These are phyloP conservation scores for Papilio machaon DNA, from an alignment of 1,140 invertebrate species.

Conservation along the genomic window DNA sequence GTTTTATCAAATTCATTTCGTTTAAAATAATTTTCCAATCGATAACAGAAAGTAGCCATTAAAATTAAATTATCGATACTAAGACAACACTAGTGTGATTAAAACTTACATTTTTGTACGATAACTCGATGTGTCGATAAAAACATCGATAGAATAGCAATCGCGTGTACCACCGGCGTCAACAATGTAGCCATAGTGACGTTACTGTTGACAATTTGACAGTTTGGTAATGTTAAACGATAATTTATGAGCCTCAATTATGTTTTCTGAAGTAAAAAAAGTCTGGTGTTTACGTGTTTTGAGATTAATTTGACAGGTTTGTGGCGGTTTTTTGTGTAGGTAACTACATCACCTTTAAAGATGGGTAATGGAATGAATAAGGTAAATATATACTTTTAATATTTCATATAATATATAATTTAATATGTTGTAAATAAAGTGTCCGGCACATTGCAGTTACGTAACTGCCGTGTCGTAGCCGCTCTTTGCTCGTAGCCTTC, in stretches of 20 bases:
- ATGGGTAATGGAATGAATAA: constrained; percentile 92
- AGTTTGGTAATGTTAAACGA: constrained; percentile 42
- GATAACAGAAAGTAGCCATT: constrained; percentile 63
- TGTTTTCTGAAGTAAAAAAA: constrained; percentile 17
- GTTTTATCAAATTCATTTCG: constrained; percentile 2
- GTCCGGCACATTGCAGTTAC: constrained; percentile 53
- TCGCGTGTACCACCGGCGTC: constrained; percentile 68
- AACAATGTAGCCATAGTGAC: constrained; percentile 81
- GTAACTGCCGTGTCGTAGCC: constrained; percentile 64
- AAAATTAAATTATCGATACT: constrained; percentile 47
- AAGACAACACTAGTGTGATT: constrained; percentile 35
- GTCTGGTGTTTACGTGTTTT: constrained; percentile 25
- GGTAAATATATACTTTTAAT: constrained; percentile 77
- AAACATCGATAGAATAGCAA: constrained; percentile 63
- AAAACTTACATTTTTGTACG: constrained; percentile 47
- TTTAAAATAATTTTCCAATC: constrained; percentile 46
- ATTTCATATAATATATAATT: constrained; percentile 12
- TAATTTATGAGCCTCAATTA: constrained; percentile 22
- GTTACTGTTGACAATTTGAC: constrained; percentile 71
- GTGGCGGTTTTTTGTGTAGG: constrained; percentile 39
- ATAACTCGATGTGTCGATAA: constrained; percentile 43
- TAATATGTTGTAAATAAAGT: constrained; percentile 36
- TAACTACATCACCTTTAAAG: constrained; percentile 55
- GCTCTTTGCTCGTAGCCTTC: constrained; percentile 58
- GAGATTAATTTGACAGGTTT: constrained; percentile 6